These are phyloP conservation scores for Hoplodrina ambigua DNA, from an alignment of 2,888 invertebrate genomes.

Conservation along the genomic window DNA sequence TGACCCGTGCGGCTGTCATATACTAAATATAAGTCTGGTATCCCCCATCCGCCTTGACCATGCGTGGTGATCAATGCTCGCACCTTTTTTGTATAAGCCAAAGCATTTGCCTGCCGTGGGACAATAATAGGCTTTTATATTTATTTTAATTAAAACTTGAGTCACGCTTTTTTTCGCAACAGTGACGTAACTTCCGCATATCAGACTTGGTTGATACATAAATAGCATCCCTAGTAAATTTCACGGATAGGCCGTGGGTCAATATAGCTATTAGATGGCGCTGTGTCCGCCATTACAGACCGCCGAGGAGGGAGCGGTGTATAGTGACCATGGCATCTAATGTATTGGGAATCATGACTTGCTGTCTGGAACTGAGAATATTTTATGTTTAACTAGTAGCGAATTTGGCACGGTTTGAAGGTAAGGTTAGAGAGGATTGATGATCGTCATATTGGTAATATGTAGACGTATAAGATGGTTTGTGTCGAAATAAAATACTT, in stretches of 20 bases:
- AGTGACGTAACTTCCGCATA: conserved; percentile 40
- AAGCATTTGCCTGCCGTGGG: too few species aligned
- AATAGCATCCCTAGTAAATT: conserved; percentile 45
- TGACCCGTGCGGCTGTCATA: too few species aligned
- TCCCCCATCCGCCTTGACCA: too few species aligned
- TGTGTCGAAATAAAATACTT: neutral
- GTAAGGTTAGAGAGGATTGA: neutral
- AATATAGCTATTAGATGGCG: conserved; percentile 84
- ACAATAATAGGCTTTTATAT: too few species aligned
- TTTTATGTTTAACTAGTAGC: conserved; percentile 16
- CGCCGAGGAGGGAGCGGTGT: conserved; percentile 66
- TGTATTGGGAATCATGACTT: conserved; percentile 31
- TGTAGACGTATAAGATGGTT: neutral
- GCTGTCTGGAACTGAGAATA: conserved; percentile 3
- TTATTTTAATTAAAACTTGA: conserved; percentile 6
- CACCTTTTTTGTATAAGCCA: too few species aligned
- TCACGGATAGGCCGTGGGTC: conserved; percentile 69
- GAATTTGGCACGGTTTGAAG: conserved; percentile 8
- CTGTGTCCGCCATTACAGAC: conserved; percentile 77
- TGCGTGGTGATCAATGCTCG: too few species aligned
- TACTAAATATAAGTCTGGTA: too few species aligned
- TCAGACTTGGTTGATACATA: conserved; percentile 26
- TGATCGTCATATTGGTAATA: neutral
- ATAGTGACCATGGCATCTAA: conserved; percentile 61
- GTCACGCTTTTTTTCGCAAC: conserved; percentile 40